Percentiles rank a stretch among this genome's conserved stretches.
phyloP scores from a whole-genome alignment of 1,140 invertebrate species.

The Leptinotarsa defecta region DNA sequence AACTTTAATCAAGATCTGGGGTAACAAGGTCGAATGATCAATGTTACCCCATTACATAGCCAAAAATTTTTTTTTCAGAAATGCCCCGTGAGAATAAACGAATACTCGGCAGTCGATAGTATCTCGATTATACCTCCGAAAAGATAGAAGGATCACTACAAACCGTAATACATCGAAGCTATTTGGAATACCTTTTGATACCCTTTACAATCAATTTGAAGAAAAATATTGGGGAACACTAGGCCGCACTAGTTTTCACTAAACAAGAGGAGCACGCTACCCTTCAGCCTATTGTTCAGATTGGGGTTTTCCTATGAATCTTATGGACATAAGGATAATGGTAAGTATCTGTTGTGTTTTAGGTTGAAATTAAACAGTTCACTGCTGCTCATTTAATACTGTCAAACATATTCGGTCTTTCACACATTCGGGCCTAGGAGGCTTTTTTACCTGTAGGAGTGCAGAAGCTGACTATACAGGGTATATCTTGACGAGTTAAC shows the following conservation, averaged over 20 bases:
- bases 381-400: too few species aligned
- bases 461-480: too few species aligned
- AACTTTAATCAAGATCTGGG: background rate
- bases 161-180: background rate
- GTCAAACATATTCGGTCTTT: too few species aligned
- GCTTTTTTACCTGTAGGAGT: too few species aligned
- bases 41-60: background rate
- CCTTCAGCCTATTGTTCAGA: background rate
- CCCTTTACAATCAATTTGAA: slow-evolving; percentile 13
- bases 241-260: background rate
- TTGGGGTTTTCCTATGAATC: background rate
- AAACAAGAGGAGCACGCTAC: too few species aligned
- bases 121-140: slow-evolving; percentile 19
- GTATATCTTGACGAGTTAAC: too few species aligned
- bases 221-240: slow-evolving; percentile 7
- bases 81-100: slow-evolving; percentile 22
- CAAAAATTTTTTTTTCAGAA: slow-evolving; percentile 11
- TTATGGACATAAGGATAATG: background rate
- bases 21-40: background rate
- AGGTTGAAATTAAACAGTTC: too few species aligned
- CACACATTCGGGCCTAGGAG: too few species aligned
- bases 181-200: background rate
- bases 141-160: slow-evolving; percentile 20
- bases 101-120: slow-evolving; percentile 12
- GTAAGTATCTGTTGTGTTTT: background rate